Conservation (phyloP, 35 echinoderm and acorn worm genomes). For the Stichopus chloronotus region DNA sequence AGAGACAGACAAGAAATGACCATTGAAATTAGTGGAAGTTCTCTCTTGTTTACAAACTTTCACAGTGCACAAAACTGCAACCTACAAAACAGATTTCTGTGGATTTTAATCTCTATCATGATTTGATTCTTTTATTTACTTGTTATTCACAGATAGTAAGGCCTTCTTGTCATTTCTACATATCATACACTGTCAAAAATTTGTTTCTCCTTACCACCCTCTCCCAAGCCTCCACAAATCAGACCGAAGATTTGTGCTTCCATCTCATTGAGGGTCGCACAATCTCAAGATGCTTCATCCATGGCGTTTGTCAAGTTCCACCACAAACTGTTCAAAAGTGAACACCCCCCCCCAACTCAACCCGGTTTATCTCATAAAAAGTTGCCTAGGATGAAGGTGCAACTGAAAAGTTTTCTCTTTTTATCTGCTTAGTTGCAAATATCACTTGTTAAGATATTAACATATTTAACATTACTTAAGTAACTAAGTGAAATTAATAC, state of each 20-base stretch:
- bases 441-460: background rate
- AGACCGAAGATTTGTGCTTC: too few relatives aligned
- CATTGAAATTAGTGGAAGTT: slow-evolving; percentile 32
- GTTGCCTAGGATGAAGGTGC: too few relatives aligned
- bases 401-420: too few relatives aligned
- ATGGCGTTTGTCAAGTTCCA: too few relatives aligned
- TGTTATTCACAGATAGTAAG: slow-evolving; percentile 31
- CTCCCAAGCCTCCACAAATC: background rate
- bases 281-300: background rate
- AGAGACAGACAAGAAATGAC: slow-evolving; percentile 49
- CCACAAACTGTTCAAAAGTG: too few relatives aligned
- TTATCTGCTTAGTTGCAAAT: background rate
- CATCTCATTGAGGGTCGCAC: background rate
- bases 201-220: background rate
- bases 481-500: slow-evolving; percentile 26
- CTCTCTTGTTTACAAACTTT: slow-evolving; percentile 53
- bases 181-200: slow-evolving; percentile 18
- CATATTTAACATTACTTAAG: background rate
- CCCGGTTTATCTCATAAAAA: too few relatives aligned
- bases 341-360: too few relatives aligned
- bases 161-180: slow-evolving; percentile 51
- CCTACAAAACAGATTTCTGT: slow-evolving; percentile 47
- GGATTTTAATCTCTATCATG: slow-evolving; percentile 17
- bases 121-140: slow-evolving; percentile 29
- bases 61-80: slow-evolving; percentile 53